Conservation (phyloP, 2,113 vertebrate genomes). For the Tympanuchus pallidicinctus region DNA sequence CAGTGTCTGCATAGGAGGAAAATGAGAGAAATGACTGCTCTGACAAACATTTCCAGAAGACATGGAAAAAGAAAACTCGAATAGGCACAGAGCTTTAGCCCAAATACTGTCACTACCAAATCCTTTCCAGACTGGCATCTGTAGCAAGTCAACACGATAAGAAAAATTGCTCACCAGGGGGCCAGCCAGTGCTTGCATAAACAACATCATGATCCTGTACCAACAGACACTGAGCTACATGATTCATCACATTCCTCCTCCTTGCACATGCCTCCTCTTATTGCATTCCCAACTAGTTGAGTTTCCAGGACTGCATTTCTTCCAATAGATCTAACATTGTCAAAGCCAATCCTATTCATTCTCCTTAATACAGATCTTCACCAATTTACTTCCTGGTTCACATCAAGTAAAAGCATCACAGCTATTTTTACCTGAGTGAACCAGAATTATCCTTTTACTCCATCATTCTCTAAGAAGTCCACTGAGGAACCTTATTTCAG, state of each 20-base stretch:
- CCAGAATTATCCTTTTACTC: neutral
- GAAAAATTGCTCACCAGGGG: neutral
- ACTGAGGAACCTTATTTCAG: neutral
- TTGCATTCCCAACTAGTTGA: neutral
- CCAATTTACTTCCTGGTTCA: neutral
- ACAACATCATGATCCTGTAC: fast-evolving
- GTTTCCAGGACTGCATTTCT: neutral
- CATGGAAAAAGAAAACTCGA: neutral
- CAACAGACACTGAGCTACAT: fast-evolving
- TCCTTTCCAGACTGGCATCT: neutral
- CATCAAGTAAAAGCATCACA: neutral
- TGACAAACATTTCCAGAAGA: neutral
- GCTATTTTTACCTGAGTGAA: neutral
- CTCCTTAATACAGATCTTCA: neutral
- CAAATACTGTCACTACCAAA: neutral
- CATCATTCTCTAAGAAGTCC: fast-evolving
- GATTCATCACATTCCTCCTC: neutral
- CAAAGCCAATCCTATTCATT: neutral
- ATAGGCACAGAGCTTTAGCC: fast-evolving
- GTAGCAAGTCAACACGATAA: neutral
- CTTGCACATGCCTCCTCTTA: neutral
- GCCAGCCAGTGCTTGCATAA: neutral
- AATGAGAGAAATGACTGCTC: neutral
- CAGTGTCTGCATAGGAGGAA: neutral
- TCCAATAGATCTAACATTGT: neutral